A percentile compares a stretch with the other conserved stretches of the same genome.
Evolutionary conservation across 2,888 invertebrate species (phyloP).

Genomic region (Anticlea derivata): DNA sequence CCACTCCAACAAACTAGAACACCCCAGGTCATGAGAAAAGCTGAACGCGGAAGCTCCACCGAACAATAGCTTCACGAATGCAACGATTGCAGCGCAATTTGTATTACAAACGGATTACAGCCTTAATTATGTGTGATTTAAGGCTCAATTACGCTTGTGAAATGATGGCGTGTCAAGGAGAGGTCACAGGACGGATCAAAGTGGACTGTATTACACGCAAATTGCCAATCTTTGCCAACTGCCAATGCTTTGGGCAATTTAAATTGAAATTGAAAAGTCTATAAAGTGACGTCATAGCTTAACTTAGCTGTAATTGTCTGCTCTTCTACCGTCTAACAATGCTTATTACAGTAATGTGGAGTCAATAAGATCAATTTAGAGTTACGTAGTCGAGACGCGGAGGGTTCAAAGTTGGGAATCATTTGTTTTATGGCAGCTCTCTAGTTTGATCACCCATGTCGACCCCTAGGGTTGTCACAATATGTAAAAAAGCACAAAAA

Average conservation of each 20-base stretch:
- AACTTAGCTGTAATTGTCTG: conserved; percentile 14
- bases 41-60: conserved; percentile 27
- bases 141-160: conserved; percentile 21
- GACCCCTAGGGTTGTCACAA: conserved; percentile 10
- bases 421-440: conserved; percentile 43
- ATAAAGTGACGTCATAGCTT: conserved; percentile 15
- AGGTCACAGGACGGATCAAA: conserved; percentile 1
- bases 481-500: too few species aligned
- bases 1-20: conserved; percentile 22
- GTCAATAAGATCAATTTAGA: conserved; percentile 47
- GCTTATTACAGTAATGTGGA: conserved; percentile 26
- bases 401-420: conserved; percentile 43
- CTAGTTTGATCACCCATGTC: conserved; percentile 29
- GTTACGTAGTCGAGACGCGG: conserved; percentile 39
- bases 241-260: too few species aligned
- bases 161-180: conserved; percentile 23
- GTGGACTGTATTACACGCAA: background rate
- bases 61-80: conserved; percentile 25
- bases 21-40: conserved; percentile 30
- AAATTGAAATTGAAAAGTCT: too few species aligned
- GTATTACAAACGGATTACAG: conserved; percentile 25
- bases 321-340: conserved; percentile 12
- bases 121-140: conserved; percentile 25
- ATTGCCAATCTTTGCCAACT: background rate
- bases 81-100: conserved; percentile 26